A percentile compares a stretch with the other conserved stretches of the same genome.
Evolutionary conservation across 2,888 invertebrate genomes (phyloP).

Genomic region (Brachyptera putata): DNA sequence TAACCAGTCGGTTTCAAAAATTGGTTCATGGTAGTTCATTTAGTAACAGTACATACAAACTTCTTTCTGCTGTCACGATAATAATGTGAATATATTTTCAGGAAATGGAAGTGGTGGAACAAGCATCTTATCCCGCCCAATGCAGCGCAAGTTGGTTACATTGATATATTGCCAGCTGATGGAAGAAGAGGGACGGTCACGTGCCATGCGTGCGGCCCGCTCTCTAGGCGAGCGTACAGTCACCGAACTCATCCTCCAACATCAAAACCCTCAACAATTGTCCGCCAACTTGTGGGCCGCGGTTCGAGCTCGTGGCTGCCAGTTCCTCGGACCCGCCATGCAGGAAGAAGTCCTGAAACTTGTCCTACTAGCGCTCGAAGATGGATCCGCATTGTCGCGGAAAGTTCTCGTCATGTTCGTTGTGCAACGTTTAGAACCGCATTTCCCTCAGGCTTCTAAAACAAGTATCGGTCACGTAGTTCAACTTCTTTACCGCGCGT

Average conservation of each 20-base stretch:
- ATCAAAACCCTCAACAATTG: constrained; percentile 94
- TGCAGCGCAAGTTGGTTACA: constrained; percentile 93
- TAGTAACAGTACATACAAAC: no score
- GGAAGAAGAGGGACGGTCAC: constrained; percentile 79
- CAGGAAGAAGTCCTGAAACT: constrained; percentile 96
- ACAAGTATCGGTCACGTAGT: constrained; percentile 99
- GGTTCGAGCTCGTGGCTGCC: constrained; percentile 92
- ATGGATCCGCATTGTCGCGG: constrained; percentile 88
- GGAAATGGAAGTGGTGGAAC: constrained; percentile 40
- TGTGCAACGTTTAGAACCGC: constrained; percentile 91
- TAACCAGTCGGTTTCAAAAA: no score
- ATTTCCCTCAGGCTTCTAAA: constrained; percentile 95
- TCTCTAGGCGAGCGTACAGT: constrained; percentile 94
- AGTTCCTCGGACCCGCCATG: constrained; percentile 98
- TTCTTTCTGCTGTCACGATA: no score
- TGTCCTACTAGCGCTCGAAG: constrained; percentile 88
- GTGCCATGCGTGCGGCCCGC: constrained; percentile 76
- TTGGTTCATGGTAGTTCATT: no score
- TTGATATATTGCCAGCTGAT: constrained; percentile 88
- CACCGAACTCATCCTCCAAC: constrained; percentile 87
- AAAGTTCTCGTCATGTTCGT: constrained; percentile 98
- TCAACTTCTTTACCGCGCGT: constrained; percentile 93
- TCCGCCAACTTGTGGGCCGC: constrained; percentile 96
- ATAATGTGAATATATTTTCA: constrained; percentile 16
- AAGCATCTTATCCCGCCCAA: constrained; percentile 71